These are phyloP conservation scores for Scatophagus argus DNA, from an alignment of 2,113 vertebrate species.

Conservation along the genomic window DNA sequence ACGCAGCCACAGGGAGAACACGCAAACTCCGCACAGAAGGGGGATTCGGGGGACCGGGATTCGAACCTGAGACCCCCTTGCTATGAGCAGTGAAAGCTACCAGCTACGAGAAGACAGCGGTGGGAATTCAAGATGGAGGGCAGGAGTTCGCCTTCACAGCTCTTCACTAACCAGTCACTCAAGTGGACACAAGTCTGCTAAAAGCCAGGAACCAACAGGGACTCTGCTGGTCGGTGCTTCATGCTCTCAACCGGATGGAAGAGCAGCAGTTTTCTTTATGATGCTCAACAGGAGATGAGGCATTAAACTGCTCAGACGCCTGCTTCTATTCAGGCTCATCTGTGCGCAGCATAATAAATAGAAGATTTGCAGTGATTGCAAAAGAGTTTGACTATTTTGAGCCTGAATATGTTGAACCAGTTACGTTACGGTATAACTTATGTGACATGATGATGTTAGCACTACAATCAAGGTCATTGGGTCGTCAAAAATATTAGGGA, in stretches of 20 bases:
- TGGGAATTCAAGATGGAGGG: constrained; percentile 29
- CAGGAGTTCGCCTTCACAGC: constrained; percentile 21
- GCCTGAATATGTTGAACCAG: background rate
- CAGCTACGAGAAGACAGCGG: constrained; percentile 33
- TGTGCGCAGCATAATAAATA: constrained; percentile 10
- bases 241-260: constrained; percentile 11
- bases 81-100: too few species aligned
- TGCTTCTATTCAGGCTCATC: constrained; percentile 29
- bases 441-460: background rate
- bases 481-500: background rate
- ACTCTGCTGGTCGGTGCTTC: constrained; percentile 21
- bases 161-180: constrained; percentile 38
- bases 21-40: too few species aligned
- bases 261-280: constrained; percentile 35
- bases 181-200: constrained; percentile 24
- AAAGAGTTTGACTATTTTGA: background rate
- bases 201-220: constrained; percentile 28
- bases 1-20: too few species aligned
- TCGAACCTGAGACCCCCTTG: too few species aligned
- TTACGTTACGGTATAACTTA: background rate
- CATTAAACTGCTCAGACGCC: constrained; percentile 28
- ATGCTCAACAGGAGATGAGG: constrained; percentile 21
- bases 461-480: background rate
- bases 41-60: too few species aligned
- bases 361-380: background rate